Conservation (phyloP, 2,888 invertebrate species). For the Bhutanitis thaidina region DNA sequence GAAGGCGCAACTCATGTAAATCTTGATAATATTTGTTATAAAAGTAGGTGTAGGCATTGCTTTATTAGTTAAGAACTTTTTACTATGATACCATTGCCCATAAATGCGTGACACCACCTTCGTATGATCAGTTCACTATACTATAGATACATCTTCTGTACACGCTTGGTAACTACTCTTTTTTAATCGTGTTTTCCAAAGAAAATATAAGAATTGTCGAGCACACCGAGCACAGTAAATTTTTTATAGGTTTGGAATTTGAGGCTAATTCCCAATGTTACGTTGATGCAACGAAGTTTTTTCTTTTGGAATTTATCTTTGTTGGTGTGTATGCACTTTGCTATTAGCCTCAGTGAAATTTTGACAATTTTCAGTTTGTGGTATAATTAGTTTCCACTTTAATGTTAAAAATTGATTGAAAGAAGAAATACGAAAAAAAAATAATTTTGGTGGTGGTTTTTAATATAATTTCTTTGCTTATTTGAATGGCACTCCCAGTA, state of each 20-base stretch:
- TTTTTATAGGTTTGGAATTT: background rate
- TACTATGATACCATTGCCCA: conserved; percentile 4
- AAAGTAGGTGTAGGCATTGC: conserved; percentile 1
- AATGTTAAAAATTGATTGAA: too few relatives aligned
- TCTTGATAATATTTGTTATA: conserved; percentile 11
- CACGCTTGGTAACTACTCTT: background rate
- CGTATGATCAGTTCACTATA: background rate
- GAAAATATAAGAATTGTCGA: too few relatives aligned
- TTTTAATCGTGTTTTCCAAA: background rate
- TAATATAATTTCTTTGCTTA: too few relatives aligned
- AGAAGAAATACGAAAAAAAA: too few relatives aligned
- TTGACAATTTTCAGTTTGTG: too few relatives aligned
- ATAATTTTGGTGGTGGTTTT: too few relatives aligned
- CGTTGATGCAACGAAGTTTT: background rate
- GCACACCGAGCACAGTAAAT: background rate
- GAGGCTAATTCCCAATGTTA: background rate
- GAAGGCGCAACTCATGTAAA: conserved; percentile 20
- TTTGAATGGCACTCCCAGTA: too few relatives aligned
- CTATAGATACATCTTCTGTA: background rate
- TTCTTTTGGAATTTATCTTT: background rate
- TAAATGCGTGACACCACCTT: conserved; percentile 5
- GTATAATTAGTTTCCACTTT: too few relatives aligned
- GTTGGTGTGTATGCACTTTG: too few relatives aligned
- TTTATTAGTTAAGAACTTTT: background rate
- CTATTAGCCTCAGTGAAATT: too few relatives aligned